Evolutionary conservation across 92 coral and sea anemone species (phyloP), one percentile per base, ranked within the genome.

Genomic region (Paramuricea clavata): DNA sequence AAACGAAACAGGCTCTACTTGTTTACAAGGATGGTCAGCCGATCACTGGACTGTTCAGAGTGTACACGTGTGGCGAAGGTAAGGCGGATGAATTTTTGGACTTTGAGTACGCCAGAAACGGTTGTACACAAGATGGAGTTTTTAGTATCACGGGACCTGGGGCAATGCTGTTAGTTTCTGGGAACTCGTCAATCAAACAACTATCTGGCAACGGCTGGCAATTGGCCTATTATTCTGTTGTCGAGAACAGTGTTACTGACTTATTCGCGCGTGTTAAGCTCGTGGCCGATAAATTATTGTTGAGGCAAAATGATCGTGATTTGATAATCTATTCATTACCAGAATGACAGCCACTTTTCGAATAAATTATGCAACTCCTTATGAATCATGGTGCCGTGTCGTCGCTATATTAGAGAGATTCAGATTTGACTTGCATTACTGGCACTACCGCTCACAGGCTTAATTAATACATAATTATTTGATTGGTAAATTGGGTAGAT

Each of bases 121-220:
- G 57, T 16, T 73, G 31, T 28, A 27, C 26, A 42, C 27, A 27
- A 19, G 81, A 74, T 28, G 81, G 81, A 42, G 34, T 74, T 74
- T 74, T 42, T 61, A 74, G 50, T 28, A 74, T 26, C 49, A 34
- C 61, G 31, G 81, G 81, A 43, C 81, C 81, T 43, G 81, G 81
- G 1, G 21, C 31, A 36, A 12, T 28, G 34, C 5, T 74, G 17
- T 43, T 12, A 17, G 62, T 74, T 28, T 16, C 17, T 42, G 81
- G 22, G 35, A 57, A 74, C 25, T 43, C 62, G 0, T 28, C 59
- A 25, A 34, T 43, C 32, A 44, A 74, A 28, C 81, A 74, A 57
- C 42, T 28, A 47, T 43, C 81, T 27, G 31, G 52, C 22, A 49
- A n/a, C 43, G 81, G 81, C 5, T 43, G 23, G 47, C 44, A 28